Conservation (phyloP, 2,797 vertebrate genomes). For the Lithobates pipiens region DNA sequence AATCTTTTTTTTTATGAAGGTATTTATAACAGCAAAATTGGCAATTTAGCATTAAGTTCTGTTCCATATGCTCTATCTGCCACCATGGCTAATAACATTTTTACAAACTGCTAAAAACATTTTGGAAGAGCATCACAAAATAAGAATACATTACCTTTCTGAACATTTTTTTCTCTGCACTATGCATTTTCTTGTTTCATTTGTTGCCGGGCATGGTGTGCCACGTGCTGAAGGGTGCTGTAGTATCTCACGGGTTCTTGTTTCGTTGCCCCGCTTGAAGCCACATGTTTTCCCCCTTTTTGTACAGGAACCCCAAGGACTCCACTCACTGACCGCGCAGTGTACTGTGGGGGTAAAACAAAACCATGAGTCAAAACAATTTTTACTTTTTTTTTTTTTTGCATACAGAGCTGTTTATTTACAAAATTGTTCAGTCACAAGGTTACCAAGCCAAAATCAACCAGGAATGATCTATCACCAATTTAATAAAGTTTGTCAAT, state of each 20-base stretch:
- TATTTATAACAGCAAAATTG: too few species aligned
- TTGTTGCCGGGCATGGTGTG: slow-evolving; percentile 84
- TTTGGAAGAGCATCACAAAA: background rate
- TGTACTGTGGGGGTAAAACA: slow-evolving; percentile 84
- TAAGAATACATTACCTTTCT: slow-evolving; percentile 76
- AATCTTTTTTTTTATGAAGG: too few species aligned
- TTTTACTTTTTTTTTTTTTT: too few species aligned
- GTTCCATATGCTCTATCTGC: too few species aligned
- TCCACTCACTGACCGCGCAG: slow-evolving; percentile 92
- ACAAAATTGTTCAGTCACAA: too few species aligned
- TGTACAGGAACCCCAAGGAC: slow-evolving; percentile 89
- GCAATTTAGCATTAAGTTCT: too few species aligned
- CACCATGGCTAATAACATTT: too few species aligned
- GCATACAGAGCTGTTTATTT: too few species aligned
- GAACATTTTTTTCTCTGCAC: slow-evolving; percentile 90
- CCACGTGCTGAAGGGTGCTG: slow-evolving; percentile 87
- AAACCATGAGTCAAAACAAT: slow-evolving; percentile 44
- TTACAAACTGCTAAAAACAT: too few species aligned
- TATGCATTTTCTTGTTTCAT: slow-evolving; percentile 89
- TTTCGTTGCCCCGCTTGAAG: slow-evolving; percentile 92
- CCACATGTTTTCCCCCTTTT: slow-evolving; percentile 91
- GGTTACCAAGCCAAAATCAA: too few species aligned
- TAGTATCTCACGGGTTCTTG: slow-evolving; percentile 85
- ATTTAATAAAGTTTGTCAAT: too few species aligned
- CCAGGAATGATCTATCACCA: too few species aligned